phyloP scores from a whole-genome alignment of 2,113 vertebrate genomes.

The Pitta sordida region DNA sequence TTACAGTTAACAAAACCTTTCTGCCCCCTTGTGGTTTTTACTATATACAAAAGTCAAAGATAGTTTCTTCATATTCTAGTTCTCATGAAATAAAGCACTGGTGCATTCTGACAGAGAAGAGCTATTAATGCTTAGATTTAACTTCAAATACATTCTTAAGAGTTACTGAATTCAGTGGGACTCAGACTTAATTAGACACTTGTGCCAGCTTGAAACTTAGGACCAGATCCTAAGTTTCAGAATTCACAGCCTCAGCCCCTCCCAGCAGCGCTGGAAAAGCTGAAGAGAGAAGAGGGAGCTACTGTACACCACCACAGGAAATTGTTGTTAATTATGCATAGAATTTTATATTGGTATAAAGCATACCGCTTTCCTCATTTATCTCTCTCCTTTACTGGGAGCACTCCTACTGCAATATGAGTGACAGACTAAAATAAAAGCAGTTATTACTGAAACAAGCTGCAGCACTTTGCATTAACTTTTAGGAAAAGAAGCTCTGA shows the following conservation, averaged over 20 bases:
- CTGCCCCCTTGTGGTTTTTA: conserved; percentile 43
- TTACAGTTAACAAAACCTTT: not conserved
- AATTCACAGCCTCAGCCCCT: not conserved
- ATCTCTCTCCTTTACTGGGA: not conserved
- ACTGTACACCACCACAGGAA: not conserved
- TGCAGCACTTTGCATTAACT: not conserved
- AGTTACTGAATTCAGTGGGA: not conserved
- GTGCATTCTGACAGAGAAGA: not conserved
- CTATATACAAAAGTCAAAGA: not conserved
- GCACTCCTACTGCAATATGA: not conserved
- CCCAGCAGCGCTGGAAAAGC: not conserved
- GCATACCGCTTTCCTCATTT: too few relatives aligned
- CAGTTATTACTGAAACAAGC: not conserved
- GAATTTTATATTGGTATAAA: not conserved
- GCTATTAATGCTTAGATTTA: not conserved
- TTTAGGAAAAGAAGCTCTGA: not conserved
- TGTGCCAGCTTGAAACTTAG: not conserved
- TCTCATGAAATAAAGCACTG: not conserved
- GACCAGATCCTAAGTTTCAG: not conserved
- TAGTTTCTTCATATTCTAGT: not conserved
- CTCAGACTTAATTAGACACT: not conserved
- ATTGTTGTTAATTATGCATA: not conserved
- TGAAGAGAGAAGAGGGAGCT: not conserved
- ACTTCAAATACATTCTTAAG: not conserved
- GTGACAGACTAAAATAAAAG: not conserved